These are phyloP conservation scores for Carabus problematicus DNA, from an alignment of 2,888 invertebrate species.

Conservation along the genomic window DNA sequence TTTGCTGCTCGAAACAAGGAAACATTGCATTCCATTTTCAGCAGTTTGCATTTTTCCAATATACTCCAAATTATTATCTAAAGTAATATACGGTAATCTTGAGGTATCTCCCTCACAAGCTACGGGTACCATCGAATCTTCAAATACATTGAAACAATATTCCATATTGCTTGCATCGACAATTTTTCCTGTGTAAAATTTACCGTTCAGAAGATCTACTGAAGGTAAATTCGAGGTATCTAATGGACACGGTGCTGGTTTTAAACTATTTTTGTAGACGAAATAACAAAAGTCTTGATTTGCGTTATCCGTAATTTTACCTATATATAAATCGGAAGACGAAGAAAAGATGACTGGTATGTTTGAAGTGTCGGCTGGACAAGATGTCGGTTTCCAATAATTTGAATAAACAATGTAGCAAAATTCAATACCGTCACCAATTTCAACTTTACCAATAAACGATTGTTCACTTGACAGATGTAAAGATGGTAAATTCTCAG, in stretches of 20 bases:
- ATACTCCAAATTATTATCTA: too few species aligned
- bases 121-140: not conserved
- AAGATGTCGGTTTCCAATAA: not conserved
- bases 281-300: too few species aligned
- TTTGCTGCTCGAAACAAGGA: too few species aligned
- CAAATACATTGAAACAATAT: not conserved
- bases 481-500: not conserved
- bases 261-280: too few species aligned
- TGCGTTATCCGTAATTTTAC: too few species aligned
- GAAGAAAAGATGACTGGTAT: not conserved
- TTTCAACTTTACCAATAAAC: not conserved
- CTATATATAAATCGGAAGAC: not conserved
- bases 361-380: conserved; percentile 1
- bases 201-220: too few species aligned
- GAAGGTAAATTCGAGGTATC: too few species aligned
- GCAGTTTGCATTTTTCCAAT: too few species aligned
- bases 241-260: too few species aligned
- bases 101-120: not conserved
- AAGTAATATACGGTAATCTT: not conserved
- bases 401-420: not conserved
- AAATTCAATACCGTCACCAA: not conserved
- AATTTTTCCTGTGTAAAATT: not conserved
- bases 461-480: not conserved
- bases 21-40: too few species aligned
- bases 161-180: not conserved